phyloP scores from a whole-genome alignment of 2,797 vertebrate species.

The Gymnoscopelus microlampas region DNA sequence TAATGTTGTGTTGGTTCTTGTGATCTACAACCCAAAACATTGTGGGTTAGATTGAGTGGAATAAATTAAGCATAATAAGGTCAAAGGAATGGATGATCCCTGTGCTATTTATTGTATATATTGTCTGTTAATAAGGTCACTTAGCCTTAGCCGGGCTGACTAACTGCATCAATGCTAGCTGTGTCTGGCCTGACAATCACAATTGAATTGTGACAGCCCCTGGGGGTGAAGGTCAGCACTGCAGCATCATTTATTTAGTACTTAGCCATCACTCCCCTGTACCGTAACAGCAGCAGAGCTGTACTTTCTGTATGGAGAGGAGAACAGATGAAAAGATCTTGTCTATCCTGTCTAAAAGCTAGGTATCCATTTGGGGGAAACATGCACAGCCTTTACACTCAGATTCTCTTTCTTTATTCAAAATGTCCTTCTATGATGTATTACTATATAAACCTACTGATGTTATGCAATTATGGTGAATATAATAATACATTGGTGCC shows the following conservation, averaged over 20 bases:
- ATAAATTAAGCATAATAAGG: constrained; percentile 34
- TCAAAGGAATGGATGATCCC: constrained; percentile 26
- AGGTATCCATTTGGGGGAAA: too few species aligned
- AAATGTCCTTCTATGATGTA: too few species aligned
- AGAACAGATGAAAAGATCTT: too few species aligned
- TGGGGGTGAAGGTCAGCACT: constrained; percentile 18
- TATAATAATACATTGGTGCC: not conserved
- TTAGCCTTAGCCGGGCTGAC: constrained; percentile 46
- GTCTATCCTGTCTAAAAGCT: too few species aligned
- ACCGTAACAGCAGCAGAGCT: too few species aligned
- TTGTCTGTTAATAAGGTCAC: constrained; percentile 60
- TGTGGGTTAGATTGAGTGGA: constrained; percentile 42
- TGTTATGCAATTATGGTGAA: too few species aligned
- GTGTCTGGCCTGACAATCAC: constrained; percentile 40
- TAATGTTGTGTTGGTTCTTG: constrained; percentile 17
- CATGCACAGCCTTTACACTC: too few species aligned
- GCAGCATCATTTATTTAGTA: constrained; percentile 13
- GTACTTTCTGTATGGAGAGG: too few species aligned
- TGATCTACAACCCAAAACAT: not conserved
- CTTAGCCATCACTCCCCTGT: too few species aligned
- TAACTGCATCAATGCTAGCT: constrained; percentile 34
- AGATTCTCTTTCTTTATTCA: too few species aligned
- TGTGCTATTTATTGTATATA: constrained; percentile 35
- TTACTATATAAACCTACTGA: too few species aligned
- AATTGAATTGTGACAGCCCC: constrained; percentile 34